These are phyloP conservation scores for Ia io DNA, from an alignment of 2,113 vertebrate genomes.

Conservation along the genomic window DNA sequence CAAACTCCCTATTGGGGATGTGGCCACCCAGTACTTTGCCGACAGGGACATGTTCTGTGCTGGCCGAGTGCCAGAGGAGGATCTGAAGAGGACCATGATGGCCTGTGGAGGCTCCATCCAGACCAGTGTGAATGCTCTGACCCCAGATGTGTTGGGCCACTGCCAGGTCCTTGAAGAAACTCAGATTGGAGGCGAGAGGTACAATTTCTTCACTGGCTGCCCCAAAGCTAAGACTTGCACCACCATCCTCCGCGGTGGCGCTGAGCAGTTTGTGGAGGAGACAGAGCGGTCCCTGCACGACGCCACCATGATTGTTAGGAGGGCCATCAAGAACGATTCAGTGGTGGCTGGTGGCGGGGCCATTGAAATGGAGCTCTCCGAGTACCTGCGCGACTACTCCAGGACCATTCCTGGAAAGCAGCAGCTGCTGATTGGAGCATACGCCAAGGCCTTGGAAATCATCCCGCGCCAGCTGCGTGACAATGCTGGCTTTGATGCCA, in stretches of 20 bases:
- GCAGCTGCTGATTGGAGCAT: constrained; percentile 96
- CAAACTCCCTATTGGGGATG: constrained; percentile 96
- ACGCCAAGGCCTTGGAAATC: constrained; percentile 96
- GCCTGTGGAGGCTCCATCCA: constrained; percentile 98
- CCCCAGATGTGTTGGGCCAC: constrained; percentile 90
- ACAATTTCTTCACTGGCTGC: constrained; percentile 96
- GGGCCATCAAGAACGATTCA: constrained; percentile 98
- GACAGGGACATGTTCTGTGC: constrained; percentile 98
- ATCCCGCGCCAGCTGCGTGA: constrained; percentile 98
- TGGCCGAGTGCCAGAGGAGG: constrained; percentile 94
- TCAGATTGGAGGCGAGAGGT: constrained; percentile 97
- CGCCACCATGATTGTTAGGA: constrained; percentile 98
- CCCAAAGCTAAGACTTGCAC: constrained; percentile 96
- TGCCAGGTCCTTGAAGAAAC: constrained; percentile 95
- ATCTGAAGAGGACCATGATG: constrained; percentile 98
- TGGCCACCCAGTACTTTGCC: constrained; percentile 97
- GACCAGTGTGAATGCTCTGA: constrained; percentile 90
- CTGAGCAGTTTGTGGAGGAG: constrained; percentile 99
- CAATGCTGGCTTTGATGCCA: constrained; percentile 99
- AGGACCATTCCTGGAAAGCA: constrained; percentile 98
- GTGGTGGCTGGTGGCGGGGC: constrained; percentile 95
- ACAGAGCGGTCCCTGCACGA: constrained; percentile 97
- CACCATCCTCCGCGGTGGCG: constrained; percentile 94
- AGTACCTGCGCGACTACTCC: constrained; percentile 94
- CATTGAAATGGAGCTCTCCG: constrained; percentile 98